phyloP scores from a whole-genome alignment of 1,140 invertebrate genomes.

The Panonychus citri region DNA sequence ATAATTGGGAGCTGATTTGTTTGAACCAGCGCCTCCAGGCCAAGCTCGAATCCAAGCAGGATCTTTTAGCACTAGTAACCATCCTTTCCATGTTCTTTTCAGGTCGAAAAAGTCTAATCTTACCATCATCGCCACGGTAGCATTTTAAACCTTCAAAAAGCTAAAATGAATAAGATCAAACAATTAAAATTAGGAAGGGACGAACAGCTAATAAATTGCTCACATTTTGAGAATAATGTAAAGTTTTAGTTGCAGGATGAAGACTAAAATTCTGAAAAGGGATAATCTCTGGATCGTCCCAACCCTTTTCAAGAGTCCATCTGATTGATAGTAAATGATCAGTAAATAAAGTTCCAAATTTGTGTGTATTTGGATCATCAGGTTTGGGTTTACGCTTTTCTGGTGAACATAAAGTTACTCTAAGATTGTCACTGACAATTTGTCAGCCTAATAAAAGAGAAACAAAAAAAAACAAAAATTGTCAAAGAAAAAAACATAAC shows the following conservation, averaged over 20 bases:
- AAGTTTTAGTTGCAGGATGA: constrained; percentile 69
- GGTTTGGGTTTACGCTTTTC: neutral
- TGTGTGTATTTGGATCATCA: neutral
- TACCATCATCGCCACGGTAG: constrained; percentile 73
- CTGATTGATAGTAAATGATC: constrained; percentile 17
- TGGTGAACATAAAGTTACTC: neutral
- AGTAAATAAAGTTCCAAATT: constrained; percentile 12
- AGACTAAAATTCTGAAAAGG: constrained; percentile 13
- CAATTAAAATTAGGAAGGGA: neutral
- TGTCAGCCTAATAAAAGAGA: neutral
- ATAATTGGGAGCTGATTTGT: constrained; percentile 72
- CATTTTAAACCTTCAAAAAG: constrained; percentile 98
- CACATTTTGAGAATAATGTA: constrained; percentile 80
- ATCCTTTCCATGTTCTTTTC: constrained; percentile 85
- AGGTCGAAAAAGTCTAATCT: constrained; percentile 80
- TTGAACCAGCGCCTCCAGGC: constrained; percentile 80
- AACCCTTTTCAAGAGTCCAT: constrained; percentile 12
- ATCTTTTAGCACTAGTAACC: constrained; percentile 53
- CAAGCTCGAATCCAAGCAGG: constrained; percentile 62
- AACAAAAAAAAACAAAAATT: neutral
- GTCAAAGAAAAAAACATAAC: neutral
- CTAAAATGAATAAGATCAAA: constrained; percentile 28
- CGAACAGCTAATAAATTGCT: constrained; percentile 8
- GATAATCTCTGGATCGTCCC: constrained; percentile 11
- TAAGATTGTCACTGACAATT: neutral